Evolutionary conservation across 37 sponge, comb jelly and placozoan species (phyloP), one percentile per base, ranked within the genome.

Genomic region (Aplysina aerophoba): DNA sequence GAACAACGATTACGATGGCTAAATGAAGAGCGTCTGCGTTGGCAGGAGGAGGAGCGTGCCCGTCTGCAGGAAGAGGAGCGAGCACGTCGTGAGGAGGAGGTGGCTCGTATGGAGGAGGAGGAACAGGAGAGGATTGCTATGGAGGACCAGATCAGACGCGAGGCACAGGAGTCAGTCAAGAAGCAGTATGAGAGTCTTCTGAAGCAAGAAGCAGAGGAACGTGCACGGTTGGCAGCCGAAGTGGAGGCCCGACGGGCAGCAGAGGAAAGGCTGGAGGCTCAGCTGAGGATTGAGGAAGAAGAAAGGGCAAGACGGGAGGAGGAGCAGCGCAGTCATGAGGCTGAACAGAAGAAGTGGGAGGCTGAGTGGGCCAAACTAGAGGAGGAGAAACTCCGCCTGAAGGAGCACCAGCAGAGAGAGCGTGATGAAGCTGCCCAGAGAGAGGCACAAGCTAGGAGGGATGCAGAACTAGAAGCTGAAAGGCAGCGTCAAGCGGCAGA

Each of bases 61-160:
- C 74, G 85, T n/a, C 55, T 78, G 54, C 25, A 87, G 34, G 82
- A 85, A 33, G 85, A 56, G 15, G 67, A 56, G 27, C 28, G n/a
- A 6, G 64, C 28, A n/a, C 28, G 24, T 11, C 50, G 50, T 44
- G 64, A 88, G 30, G 83, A 73, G 19, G 88, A 90, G 57, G 69
- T 90, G 1, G 55, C 66, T 25, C 56, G 83, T 11, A 40, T 86
- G n/a, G 91, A 91, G 64, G 84, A 83, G 2, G 91, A 91, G 56
- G 91, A 88, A 55, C 89, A 92, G 62, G 80, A 56, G 15, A 86
- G 87, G 58, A 86, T 92, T 60, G 93, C 86, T 33, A 21, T 86
- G 39, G 93, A 92, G 59, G 93, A 88, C 61, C 65, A 44, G 34
- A 84, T 89, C 33, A 62, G 84, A 39, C 58, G 36, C 79, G 84